Evolutionary conservation across 2,888 invertebrate species (phyloP), one percentile per base, ranked within the genome.

Genomic region (Escarpia spicata): DNA sequence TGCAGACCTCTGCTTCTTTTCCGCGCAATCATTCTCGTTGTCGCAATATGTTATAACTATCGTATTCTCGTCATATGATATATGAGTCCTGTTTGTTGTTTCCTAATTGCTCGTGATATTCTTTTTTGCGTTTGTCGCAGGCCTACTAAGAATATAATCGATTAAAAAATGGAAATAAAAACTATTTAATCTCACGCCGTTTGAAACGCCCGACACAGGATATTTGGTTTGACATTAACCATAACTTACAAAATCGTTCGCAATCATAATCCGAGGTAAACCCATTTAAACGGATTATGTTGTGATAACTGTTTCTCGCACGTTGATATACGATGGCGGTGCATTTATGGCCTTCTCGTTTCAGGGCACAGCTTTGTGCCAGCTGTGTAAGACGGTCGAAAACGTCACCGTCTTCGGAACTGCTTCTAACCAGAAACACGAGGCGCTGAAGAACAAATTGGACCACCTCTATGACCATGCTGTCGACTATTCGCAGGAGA

Each of bases 371-470:
- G 98, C 98, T 1, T 97, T 98, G 45, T 98, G 98, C 60, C 98
- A 98, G 96, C 97, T 98, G 94, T 98, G 98, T 93, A 98, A 98
- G 97, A 98, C 98, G 0, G 97, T 98, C 92, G 97, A 98, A 45
- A 97, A 98, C 95, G 98, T 98, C 91, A 98, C 98, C 19, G 97
- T 98, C 92, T 98, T 98, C 96, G 98, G 98, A 52, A 98, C 98
- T 2, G 98, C 98, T 96, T 98, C 98, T 92, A 98, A 98, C 96
- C 97, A 97, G 96, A 98, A 98, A 97, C 98, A 98, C 96, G 98
- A 98, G 95, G 97, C 97, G n/a, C 97, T 98, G 94, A 98, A 98
- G 44, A 97, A 97, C 94, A 95, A 96, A 58, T 98, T 98, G 94
- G 98, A 98, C 95, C 98, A 98, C 96, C 97, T 98, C 92, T 97